Evolutionary conservation across 2,888 invertebrate genomes (phyloP), one percentile per base, ranked within the genome.

Genomic region (Dynastes hyllus): DNA sequence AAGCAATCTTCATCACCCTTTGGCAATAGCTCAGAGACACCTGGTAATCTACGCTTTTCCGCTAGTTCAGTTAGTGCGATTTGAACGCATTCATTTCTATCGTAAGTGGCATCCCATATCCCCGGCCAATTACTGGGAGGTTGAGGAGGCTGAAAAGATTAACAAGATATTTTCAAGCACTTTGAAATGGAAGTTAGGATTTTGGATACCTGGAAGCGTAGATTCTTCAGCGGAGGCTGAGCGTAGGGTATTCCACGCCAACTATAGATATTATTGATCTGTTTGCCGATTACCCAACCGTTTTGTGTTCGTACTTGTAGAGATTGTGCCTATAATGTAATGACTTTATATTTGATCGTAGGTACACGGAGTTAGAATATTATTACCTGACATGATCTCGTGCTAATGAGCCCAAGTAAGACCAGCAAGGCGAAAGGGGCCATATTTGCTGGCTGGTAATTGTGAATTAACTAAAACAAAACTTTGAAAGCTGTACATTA

Each of bases 1-100:
- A 86, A 76, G 75, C 86, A 86, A 81, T 86, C 86, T 79, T 86
- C 86, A 6, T 79, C 78, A 29, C 83, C 84, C 2, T 32, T 9
- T 58, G 37, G 22, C 2, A 5, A 16, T 5, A 13, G 55, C 1
- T 55, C 55, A 22, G 55, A 55, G n/a, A 22, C 0, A 55, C 16
- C 6, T 55, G 22, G 40, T 45, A 45, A 1, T 45, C 8, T 45
- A 45, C 40, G 2, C 8, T 45, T 45, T 45, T 45, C 58, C 9
- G 1, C 76, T 51, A 51, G 82, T 78, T 67, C 78, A 55, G 63
- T 82, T 81, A 22, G 37, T 58, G n/a, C 78, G 50, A 78, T 45
- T 78, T 83, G 82, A 66, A 81, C 51, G 66, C 84, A 84, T 22
- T 58, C 40, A 13, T 73, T 51, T 9, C 79, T 78, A 65, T 82